Conservation (phyloP, 2,888 invertebrate genomes). For the Chirona hameri region DNA sequence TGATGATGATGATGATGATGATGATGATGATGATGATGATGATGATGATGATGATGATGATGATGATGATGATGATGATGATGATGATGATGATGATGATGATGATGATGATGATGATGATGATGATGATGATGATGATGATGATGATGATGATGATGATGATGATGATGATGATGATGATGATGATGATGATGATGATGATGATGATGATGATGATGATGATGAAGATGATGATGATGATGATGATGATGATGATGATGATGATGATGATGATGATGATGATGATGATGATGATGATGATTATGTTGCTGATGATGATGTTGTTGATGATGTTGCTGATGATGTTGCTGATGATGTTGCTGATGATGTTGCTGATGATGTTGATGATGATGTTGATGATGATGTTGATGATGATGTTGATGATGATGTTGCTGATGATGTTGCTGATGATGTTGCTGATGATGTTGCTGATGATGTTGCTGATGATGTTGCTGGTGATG, state of each 20-base stretch:
- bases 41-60: conserved; percentile 22
- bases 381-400: too few species aligned
- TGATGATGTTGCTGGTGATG: too few species aligned
- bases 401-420: too few species aligned
- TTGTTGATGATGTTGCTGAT: too few species aligned
- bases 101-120: conserved; percentile 22
- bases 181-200: conserved; percentile 22
- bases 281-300: too few species aligned
- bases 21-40: conserved; percentile 22
- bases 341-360: too few species aligned
- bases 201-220: conserved; percentile 22
- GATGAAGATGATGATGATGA: conserved; percentile 10
- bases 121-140: conserved; percentile 22
- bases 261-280: too few species aligned
- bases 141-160: conserved; percentile 11
- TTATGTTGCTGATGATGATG: too few species aligned
- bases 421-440: too few species aligned
- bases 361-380: too few species aligned
- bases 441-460: too few species aligned
- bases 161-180: conserved; percentile 22
- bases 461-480: too few species aligned
- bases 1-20: conserved; percentile 22
- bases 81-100: conserved; percentile 22
- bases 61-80: conserved; percentile 22
- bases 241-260: background rate